phyloP scores from a whole-genome alignment of 2,797 vertebrate species.

The Poecilia velifera region DNA sequence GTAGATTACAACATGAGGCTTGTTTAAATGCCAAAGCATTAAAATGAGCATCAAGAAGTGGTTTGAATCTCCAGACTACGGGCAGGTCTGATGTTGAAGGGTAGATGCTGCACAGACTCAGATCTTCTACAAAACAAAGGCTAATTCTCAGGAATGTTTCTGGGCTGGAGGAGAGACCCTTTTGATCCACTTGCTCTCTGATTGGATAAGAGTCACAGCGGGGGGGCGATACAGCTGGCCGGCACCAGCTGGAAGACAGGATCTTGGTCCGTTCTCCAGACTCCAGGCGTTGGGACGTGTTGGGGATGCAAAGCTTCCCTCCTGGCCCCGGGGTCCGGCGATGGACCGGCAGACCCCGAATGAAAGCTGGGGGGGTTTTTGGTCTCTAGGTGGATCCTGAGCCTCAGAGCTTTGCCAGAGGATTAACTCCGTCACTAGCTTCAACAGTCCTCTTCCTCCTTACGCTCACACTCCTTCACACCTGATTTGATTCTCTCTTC shows the following conservation, averaged over 20 bases:
- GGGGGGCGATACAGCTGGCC: constrained; percentile 55
- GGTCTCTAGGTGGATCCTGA: constrained; percentile 37
- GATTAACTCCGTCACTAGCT: constrained; percentile 55
- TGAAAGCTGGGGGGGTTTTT: constrained; percentile 32
- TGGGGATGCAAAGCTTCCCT: constrained; percentile 9
- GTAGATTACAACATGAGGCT: too few relatives aligned
- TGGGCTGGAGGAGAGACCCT: constrained; percentile 12
- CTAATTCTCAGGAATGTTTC: constrained; percentile 25
- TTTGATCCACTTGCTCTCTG: constrained; percentile 28
- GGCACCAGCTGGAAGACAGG: constrained; percentile 52
- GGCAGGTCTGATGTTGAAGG: too few relatives aligned
- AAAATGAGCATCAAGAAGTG: too few relatives aligned
- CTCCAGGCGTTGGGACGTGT: constrained; percentile 17
- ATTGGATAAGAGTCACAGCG: constrained; percentile 57
- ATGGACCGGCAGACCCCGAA: constrained; percentile 14
- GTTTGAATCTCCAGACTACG: too few relatives aligned
- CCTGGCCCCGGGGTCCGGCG: neutral
- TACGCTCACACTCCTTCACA: constrained; percentile 14
- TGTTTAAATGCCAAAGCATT: too few relatives aligned
- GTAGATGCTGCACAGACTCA: neutral
- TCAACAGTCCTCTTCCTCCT: constrained; percentile 56
- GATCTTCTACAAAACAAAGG: neutral
- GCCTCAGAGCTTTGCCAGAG: constrained; percentile 47
- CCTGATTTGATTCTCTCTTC: constrained; percentile 17
- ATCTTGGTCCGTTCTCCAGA: constrained; percentile 13